These are phyloP conservation scores for Cynopterus sphinx DNA, from an alignment of 2,797 vertebrate genomes.

Conservation along the genomic window DNA sequence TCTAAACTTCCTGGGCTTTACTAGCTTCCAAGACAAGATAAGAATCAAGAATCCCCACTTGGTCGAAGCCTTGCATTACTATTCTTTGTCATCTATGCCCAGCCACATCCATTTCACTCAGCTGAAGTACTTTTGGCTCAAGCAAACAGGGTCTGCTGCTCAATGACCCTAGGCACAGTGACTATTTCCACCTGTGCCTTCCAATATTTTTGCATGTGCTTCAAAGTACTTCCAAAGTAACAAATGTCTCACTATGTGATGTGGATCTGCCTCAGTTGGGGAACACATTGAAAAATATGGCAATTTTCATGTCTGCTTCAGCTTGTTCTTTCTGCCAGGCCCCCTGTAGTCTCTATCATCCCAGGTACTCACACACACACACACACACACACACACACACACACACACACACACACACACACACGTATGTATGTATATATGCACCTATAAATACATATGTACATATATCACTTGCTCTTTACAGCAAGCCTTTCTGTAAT, in stretches of 20 bases:
- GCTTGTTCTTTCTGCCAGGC: neutral
- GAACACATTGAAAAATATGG: neutral
- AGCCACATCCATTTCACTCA: neutral
- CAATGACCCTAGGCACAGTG: accelerated
- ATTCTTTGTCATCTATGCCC: neutral
- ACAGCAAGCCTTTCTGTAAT: neutral
- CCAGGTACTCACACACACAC: neutral
- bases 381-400: accelerated
- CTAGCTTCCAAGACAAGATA: neutral
- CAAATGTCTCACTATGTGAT: neutral
- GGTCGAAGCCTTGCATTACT: neutral
- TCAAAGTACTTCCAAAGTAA: neutral
- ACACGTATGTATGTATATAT: neutral
- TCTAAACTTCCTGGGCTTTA: neutral
- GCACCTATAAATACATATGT: neutral
- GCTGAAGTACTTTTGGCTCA: neutral
- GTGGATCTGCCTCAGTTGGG: neutral
- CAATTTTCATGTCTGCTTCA: neutral
- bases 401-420: accelerated
- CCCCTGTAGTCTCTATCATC: neutral
- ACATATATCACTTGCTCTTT: neutral
- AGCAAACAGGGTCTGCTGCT: neutral
- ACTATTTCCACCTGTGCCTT: neutral
- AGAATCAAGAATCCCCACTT: neutral
- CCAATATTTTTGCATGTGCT: neutral